Percentiles rank a stretch among this genome's conserved stretches.
Conservation (phyloP, 2,113 vertebrate species). For the Sebastes schlegelii region DNA sequence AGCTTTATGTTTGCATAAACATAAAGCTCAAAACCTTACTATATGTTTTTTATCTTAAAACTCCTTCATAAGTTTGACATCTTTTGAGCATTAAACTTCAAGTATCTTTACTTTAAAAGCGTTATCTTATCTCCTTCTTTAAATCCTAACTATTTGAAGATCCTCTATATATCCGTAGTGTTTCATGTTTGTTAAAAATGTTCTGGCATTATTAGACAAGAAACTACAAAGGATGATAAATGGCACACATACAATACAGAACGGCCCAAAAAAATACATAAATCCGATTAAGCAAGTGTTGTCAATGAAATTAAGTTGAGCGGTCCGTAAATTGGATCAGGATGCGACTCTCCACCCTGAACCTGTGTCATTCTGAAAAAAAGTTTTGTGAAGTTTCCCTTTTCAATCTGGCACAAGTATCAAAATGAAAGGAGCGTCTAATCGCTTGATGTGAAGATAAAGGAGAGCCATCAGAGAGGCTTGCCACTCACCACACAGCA, state of each 20-base stretch:
- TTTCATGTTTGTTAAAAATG: slow-evolving; percentile 12
- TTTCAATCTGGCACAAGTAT: slow-evolving; percentile 62
- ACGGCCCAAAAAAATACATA: background rate
- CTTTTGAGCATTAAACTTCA: background rate
- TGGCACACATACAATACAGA: slow-evolving; percentile 35
- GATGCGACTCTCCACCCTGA: slow-evolving; percentile 20
- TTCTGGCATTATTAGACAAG: background rate
- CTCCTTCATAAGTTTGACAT: background rate
- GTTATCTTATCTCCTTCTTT: slow-evolving; percentile 9
- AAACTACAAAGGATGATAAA: slow-evolving; percentile 39
- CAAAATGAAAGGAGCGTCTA: slow-evolving; percentile 69
- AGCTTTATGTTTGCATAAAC: background rate
- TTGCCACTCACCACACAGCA: slow-evolving; percentile 78
- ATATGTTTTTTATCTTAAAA: background rate
- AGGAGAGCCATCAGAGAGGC: slow-evolving; percentile 68
- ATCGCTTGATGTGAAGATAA: slow-evolving; percentile 73
- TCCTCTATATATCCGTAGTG: background rate
- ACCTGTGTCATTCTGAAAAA: slow-evolving; percentile 31
- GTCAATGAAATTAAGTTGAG: slow-evolving; percentile 10
- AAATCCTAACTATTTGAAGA: slow-evolving; percentile 17
- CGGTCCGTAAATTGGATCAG: background rate
- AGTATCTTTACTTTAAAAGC: background rate
- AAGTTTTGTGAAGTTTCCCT: slow-evolving; percentile 57
- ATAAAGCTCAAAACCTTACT: background rate
- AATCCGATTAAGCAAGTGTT: slow-evolving; percentile 7